phyloP scores from a whole-genome alignment of 2,888 invertebrate species.

The Pyrrhia umbra region DNA sequence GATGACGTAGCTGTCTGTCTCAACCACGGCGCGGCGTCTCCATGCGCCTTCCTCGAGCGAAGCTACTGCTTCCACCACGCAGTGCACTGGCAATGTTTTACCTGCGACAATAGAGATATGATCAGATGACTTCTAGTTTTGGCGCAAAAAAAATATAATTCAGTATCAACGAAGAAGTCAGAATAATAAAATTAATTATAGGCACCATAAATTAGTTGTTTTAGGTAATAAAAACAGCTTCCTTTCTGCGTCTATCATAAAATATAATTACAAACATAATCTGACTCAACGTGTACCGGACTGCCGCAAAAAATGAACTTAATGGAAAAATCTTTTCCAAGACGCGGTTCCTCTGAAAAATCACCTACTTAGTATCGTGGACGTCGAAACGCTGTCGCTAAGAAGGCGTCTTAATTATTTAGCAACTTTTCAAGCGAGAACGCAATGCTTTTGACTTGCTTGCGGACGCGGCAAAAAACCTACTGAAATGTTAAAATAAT shows the following conservation, averaged over 20 bases:
- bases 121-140: not conserved
- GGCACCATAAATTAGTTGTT: not conserved
- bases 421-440: slow-evolving; percentile 87
- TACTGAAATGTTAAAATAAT: slow-evolving; percentile 89
- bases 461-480: slow-evolving; percentile 84
- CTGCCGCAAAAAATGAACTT: slow-evolving; percentile 50
- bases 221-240: not conserved
- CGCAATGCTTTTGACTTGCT: slow-evolving; percentile 89
- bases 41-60: slow-evolving; percentile 92
- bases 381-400: slow-evolving; percentile 84
- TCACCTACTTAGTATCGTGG: slow-evolving; percentile 74
- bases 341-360: slow-evolving; percentile 69
- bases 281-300: slow-evolving; percentile 39
- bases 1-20: slow-evolving; percentile 98
- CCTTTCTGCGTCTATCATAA: not conserved
- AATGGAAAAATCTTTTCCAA: slow-evolving; percentile 64
- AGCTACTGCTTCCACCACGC: slow-evolving; percentile 97
- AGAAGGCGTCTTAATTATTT: slow-evolving; percentile 88
- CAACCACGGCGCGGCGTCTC: slow-evolving; percentile 93
- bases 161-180: too few species aligned
- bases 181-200: not conserved
- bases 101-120: slow-evolving; percentile 71
- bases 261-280: slow-evolving; percentile 33
- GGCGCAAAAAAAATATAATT: too few species aligned
- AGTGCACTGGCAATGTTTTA: slow-evolving; percentile 97